These are phyloP conservation scores for Euspilapteryx auroguttella DNA, from an alignment of 2,888 invertebrate genomes.

Conservation along the genomic window DNA sequence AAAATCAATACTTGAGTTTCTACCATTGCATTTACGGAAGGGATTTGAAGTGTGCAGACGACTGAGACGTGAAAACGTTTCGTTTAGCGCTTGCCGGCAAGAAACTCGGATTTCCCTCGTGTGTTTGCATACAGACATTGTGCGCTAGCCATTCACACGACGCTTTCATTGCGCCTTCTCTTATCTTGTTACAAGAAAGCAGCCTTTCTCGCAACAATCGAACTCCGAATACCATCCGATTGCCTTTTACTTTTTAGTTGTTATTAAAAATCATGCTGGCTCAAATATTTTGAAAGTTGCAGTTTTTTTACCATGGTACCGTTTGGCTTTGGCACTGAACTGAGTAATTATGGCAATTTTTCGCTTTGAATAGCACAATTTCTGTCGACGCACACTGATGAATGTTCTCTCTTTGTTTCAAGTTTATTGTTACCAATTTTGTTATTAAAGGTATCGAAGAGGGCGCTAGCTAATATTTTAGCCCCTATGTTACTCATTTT, in stretches of 20 bases:
- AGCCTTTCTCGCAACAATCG: slow-evolving; percentile 27
- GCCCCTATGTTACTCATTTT: too few relatives aligned
- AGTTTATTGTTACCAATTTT: too few relatives aligned
- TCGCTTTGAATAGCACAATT: too few relatives aligned
- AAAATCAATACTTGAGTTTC: too few relatives aligned
- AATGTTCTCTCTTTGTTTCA: too few relatives aligned
- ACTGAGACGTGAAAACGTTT: neutral
- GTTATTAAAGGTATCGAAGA: too few relatives aligned
- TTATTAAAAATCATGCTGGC: slow-evolving; percentile 38
- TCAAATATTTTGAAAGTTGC: slow-evolving; percentile 24
- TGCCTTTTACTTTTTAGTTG: slow-evolving; percentile 51
- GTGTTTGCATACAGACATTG: slow-evolving; percentile 22
- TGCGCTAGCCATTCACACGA: slow-evolving; percentile 31
- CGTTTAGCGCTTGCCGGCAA: slow-evolving; percentile 1
- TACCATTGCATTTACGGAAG: too few relatives aligned
- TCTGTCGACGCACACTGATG: too few relatives aligned
- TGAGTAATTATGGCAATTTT: slow-evolving; percentile 5
- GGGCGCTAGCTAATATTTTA: too few relatives aligned
- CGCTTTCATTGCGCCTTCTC: slow-evolving; percentile 37
- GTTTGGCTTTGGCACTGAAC: slow-evolving; percentile 10
- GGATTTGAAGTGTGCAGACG: neutral
- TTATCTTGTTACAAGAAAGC: slow-evolving; percentile 43
- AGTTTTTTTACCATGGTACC: slow-evolving; percentile 11
- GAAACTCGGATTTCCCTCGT: slow-evolving; percentile 23
- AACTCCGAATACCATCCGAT: slow-evolving; percentile 16